Conservation (phyloP, 2,888 invertebrate species). For the Apamea epomidion region DNA sequence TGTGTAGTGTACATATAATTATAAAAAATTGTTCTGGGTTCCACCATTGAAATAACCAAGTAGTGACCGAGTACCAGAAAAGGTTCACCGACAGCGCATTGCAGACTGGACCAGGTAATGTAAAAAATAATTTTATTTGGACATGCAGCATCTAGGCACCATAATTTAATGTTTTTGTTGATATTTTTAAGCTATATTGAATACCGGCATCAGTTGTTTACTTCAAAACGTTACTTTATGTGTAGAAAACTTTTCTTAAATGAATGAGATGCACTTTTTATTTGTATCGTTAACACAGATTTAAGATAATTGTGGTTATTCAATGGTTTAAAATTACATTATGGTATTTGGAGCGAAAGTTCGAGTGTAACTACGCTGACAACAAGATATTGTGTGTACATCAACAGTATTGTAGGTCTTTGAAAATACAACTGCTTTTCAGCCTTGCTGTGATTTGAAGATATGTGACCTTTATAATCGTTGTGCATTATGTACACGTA, state of each 20-base stretch:
- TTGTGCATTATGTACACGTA: constrained; percentile 81
- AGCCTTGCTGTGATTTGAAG: constrained; percentile 56
- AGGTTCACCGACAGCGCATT: constrained; percentile 76
- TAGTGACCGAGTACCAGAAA: constrained; percentile 80
- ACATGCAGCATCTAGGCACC: constrained; percentile 7
- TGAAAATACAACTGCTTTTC: constrained; percentile 29
- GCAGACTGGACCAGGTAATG: constrained; percentile 70
- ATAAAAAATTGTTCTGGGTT: constrained; percentile 74
- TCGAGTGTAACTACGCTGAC: constrained; percentile 32
- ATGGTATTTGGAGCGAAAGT: constrained; percentile 56
- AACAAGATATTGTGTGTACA: constrained; percentile 53
- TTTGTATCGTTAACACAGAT: neutral
- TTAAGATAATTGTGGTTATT: constrained; percentile 4
- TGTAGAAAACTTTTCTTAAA: constrained; percentile 17
- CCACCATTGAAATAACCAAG: constrained; percentile 85
- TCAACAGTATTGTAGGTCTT: constrained; percentile 40
- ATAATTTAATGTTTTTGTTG: constrained; percentile 54
- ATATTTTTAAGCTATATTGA: constrained; percentile 49
- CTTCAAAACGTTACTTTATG: constrained; percentile 48
- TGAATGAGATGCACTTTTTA: constrained; percentile 43
- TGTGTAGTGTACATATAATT: constrained; percentile 62
- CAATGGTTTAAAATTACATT: constrained; percentile 18
- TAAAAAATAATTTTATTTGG: constrained; percentile 29
- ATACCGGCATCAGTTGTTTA: constrained; percentile 82
- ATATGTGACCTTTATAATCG: constrained; percentile 71